Conservation (phyloP, 2,888 invertebrate species). For the Netelia fuscicornis region DNA sequence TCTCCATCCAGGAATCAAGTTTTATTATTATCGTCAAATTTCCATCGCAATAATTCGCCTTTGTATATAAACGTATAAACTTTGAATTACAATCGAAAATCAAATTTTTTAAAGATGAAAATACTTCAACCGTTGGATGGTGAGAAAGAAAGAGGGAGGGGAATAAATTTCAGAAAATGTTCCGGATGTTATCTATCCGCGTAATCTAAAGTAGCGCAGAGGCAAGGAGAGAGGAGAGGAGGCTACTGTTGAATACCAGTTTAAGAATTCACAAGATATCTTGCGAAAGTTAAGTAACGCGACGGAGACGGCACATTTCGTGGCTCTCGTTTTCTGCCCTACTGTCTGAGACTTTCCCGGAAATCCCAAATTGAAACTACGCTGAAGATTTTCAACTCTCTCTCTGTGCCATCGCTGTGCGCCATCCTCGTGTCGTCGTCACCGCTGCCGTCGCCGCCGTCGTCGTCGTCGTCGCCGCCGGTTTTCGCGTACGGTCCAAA, state of each 20-base stretch:
- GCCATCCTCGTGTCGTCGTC: constrained; percentile 34
- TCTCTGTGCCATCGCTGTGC: not conserved
- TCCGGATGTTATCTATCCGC: not conserved
- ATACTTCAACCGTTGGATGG: too few relatives aligned
- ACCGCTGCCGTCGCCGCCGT: not conserved
- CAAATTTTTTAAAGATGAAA: too few relatives aligned
- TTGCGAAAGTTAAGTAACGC: not conserved
- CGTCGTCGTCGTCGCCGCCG: too few relatives aligned
- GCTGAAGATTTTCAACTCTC: constrained; percentile 28
- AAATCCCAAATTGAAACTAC: constrained; percentile 62
- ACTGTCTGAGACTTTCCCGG: constrained; percentile 39
- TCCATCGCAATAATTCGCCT: too few relatives aligned
- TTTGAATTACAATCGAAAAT: too few relatives aligned
- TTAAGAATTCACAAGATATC: constrained; percentile 5
- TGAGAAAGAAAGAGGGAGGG: too few relatives aligned
- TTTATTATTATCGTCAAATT: too few relatives aligned
- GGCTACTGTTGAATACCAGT: not conserved
- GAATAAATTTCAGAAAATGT: not conserved
- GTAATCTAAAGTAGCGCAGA: not conserved
- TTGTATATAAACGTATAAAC: too few relatives aligned
- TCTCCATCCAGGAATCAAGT: too few relatives aligned
- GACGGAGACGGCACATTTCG: not conserved
- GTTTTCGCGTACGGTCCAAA: constrained; percentile 31
- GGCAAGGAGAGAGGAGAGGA: not conserved
- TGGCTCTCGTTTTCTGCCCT: not conserved